Conservation (phyloP, 2,888 invertebrate genomes). For the Hydrotaea cyrtoneurina region DNA sequence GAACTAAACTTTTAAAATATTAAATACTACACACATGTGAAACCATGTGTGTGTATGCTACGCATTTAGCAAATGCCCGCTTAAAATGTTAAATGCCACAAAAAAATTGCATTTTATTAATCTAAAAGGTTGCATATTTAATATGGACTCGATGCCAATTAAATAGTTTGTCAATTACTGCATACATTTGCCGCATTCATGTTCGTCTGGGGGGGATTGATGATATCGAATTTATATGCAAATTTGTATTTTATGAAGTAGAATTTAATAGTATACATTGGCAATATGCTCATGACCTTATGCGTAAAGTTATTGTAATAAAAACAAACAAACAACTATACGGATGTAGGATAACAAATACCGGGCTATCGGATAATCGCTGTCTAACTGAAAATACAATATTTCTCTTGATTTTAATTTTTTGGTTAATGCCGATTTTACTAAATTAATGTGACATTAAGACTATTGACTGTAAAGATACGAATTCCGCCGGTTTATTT, state of each 20-base stretch:
- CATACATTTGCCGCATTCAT: background rate
- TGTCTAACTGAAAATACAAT: too few relatives aligned
- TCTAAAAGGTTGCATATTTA: slow-evolving; percentile 6
- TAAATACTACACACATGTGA: background rate
- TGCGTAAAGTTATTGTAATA: too few relatives aligned
- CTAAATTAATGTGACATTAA: too few relatives aligned
- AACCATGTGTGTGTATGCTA: background rate
- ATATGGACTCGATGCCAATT: background rate
- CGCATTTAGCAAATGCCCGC: background rate
- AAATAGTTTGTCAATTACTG: background rate
- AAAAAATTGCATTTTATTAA: background rate
- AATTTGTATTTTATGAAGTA: background rate
- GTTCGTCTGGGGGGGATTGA: background rate
- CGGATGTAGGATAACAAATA: too few relatives aligned
- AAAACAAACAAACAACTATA: too few relatives aligned
- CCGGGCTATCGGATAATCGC: too few relatives aligned
- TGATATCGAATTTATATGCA: background rate
- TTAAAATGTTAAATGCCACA: slow-evolving; percentile 1
- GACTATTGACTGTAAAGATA: too few relatives aligned
- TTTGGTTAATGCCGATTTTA: too few relatives aligned
- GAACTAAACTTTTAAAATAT: slow-evolving; percentile 26
- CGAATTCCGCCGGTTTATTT: too few relatives aligned
- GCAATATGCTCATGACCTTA: too few relatives aligned
- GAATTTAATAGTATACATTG: background rate
- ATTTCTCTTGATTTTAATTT: too few relatives aligned